Evolutionary conservation across 2,113 vertebrate species (phyloP).

Genomic region (Menidia beryllina): DNA sequence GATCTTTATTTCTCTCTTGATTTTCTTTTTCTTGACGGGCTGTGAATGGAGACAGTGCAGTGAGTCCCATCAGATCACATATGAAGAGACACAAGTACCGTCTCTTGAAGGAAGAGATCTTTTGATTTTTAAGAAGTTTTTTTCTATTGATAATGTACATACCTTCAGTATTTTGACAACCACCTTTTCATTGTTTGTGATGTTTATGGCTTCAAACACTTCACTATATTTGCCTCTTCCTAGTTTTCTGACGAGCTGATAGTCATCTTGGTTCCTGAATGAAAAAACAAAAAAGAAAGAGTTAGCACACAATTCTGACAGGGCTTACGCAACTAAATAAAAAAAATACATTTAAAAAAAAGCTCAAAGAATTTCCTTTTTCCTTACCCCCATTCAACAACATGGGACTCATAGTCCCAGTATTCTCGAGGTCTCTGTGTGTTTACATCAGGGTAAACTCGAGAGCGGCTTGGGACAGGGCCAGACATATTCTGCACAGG

Average conservation of each 20-base stretch:
- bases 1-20: conserved; percentile 91
- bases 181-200: conserved; percentile 98
- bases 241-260: conserved; percentile 89
- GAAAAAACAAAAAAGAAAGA: conserved; percentile 6
- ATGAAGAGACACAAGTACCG: too few relatives aligned
- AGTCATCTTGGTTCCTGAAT: conserved; percentile 88
- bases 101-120: neutral
- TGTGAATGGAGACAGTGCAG: conserved; percentile 41
- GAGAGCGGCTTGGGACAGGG: conserved; percentile 88
- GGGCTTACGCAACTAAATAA: neutral
- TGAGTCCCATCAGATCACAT: neutral
- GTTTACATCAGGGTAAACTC: conserved; percentile 91
- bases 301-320: too few relatives aligned
- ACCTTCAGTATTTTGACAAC: conserved; percentile 99
- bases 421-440: conserved; percentile 90
- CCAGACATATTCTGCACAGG: conserved; percentile 85
- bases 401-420: conserved; percentile 87
- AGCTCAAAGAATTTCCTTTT: neutral
- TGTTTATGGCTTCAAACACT: conserved; percentile 89
- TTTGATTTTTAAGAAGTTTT: neutral
- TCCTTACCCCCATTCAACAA: conserved; percentile 89
- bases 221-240: conserved; percentile 91
- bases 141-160: neutral
- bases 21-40: conserved; percentile 93
- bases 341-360: conserved; percentile 12